Conservation (phyloP, 2,797 vertebrate genomes). For the Lateolabrax maculatus region DNA sequence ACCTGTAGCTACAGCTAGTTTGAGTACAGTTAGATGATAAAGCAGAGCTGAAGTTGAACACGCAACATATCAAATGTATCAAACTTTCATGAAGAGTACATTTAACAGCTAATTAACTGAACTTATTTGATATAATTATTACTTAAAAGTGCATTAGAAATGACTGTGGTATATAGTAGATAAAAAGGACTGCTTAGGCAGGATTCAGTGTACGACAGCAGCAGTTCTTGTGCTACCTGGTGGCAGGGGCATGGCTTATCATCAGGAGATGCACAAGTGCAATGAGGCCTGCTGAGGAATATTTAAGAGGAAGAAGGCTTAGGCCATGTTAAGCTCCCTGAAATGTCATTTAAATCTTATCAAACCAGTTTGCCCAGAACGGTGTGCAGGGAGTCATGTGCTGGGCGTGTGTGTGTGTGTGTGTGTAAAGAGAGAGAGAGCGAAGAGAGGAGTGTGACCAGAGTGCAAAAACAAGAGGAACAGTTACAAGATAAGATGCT, state of each 20-base stretch:
- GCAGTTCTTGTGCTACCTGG: not conserved
- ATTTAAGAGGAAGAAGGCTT: not conserved
- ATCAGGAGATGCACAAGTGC: not conserved
- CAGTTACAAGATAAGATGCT: constrained; percentile 36
- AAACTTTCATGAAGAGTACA: not conserved
- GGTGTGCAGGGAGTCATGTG: constrained; percentile 55
- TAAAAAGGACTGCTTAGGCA: not conserved
- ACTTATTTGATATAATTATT: not conserved
- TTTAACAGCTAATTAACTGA: not conserved
- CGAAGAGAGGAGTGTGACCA: constrained; percentile 10
- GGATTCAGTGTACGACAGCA: not conserved
- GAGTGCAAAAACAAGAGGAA: constrained; percentile 36
- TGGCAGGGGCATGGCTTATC: not conserved
- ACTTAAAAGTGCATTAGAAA: not conserved
- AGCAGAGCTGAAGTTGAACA: not conserved
- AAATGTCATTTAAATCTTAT: constrained; percentile 47
- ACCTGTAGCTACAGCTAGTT: constrained; percentile 41
- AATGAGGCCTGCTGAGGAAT: constrained; percentile 1
- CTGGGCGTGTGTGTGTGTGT: constrained; percentile 16
- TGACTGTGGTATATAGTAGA: not conserved
- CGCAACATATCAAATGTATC: not conserved
- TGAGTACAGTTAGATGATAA: constrained; percentile 50
- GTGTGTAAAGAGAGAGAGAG: not conserved
- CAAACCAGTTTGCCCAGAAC: constrained; percentile 70
- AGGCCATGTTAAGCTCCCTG: constrained; percentile 7